Conservation (phyloP, 2,888 invertebrate genomes). For the Troides oblongomaculatus region DNA sequence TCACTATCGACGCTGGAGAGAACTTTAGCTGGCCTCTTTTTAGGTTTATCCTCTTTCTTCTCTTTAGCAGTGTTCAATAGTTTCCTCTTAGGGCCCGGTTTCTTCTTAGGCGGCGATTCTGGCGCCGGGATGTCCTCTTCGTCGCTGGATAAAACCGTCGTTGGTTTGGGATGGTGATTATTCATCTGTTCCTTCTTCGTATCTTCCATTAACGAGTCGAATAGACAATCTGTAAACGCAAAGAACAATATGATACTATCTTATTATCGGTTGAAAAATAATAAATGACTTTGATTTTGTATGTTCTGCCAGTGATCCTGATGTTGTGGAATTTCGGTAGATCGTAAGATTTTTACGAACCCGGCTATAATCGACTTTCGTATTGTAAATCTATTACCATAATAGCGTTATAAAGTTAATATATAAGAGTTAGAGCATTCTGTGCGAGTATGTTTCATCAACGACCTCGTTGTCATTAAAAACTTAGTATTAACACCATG, state of each 20-base stretch:
- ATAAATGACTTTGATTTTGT: background rate
- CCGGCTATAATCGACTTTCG: background rate
- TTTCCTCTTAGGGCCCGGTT: slow-evolving; percentile 59
- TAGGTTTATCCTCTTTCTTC: slow-evolving; percentile 57
- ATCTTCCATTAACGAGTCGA: slow-evolving; percentile 75
- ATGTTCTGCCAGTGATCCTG: background rate
- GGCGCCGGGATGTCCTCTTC: slow-evolving; percentile 37
- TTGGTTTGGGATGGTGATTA: slow-evolving; percentile 33
- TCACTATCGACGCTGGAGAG: slow-evolving; percentile 60
- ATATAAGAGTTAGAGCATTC: background rate
- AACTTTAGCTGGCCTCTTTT: slow-evolving; percentile 64
- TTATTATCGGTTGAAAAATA: too few relatives aligned
- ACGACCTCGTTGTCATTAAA: background rate
- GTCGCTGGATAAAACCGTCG: slow-evolving; percentile 53
- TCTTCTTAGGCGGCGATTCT: slow-evolving; percentile 58
- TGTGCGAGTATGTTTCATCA: background rate
- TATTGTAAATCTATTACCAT: background rate
- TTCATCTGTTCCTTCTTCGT: slow-evolving; percentile 58
- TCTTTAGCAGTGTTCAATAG: slow-evolving; percentile 49
- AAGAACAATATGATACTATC: background rate
- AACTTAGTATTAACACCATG: background rate
- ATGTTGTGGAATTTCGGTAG: background rate
- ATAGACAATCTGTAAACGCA: slow-evolving; percentile 65
- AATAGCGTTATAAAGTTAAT: background rate
- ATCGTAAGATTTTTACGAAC: background rate